phyloP scores from a whole-genome alignment of 2,113 vertebrate species.

The Tursiops truncatus region DNA sequence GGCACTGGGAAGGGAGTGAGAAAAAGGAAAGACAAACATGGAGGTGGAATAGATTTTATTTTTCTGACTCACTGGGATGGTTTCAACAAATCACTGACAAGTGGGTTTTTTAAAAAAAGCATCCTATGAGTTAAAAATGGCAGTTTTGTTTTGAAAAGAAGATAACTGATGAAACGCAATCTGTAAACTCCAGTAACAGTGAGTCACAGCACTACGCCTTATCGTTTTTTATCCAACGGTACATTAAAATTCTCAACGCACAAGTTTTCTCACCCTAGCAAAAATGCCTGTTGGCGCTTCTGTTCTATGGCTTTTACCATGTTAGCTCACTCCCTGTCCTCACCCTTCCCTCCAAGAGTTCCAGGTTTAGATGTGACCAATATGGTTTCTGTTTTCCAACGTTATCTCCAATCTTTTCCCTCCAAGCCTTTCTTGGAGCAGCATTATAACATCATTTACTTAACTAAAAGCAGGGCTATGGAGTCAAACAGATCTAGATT shows the following conservation, averaged over 20 bases:
- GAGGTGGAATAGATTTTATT: slow-evolving; percentile 28
- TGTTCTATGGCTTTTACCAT: neutral
- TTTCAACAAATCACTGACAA: slow-evolving; percentile 52
- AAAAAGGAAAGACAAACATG: slow-evolving; percentile 63
- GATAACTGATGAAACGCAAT: neutral
- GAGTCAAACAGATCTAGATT: neutral
- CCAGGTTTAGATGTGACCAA: neutral
- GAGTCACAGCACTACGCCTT: neutral
- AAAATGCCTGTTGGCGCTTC: neutral
- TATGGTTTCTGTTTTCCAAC: neutral
- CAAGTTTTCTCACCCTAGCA: neutral
- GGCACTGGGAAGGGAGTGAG: neutral
- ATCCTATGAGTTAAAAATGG: neutral
- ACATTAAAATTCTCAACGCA: neutral
- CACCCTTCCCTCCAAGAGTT: neutral
- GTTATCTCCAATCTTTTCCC: neutral
- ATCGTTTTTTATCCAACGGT: neutral
- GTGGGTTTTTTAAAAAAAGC: neutral
- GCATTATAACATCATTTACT: neutral
- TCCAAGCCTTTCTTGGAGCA: neutral
- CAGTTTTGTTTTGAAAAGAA: neutral
- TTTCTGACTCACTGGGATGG: slow-evolving; percentile 55
- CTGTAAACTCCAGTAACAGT: neutral
- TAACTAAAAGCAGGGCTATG: neutral
- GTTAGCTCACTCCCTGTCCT: neutral